Conservation (phyloP, 2,113 vertebrate genomes). For the Promerops cafer region DNA sequence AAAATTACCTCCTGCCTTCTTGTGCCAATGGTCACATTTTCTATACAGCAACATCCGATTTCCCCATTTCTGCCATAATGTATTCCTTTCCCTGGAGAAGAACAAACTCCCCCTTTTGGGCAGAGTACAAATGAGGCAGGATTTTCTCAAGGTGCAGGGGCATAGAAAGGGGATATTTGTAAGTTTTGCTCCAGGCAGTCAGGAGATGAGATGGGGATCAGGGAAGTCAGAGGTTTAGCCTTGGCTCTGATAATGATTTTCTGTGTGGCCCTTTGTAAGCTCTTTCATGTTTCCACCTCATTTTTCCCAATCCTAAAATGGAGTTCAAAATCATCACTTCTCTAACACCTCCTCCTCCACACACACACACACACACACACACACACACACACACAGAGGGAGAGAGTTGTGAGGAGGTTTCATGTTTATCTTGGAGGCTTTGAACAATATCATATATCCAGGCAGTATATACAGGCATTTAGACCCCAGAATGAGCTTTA, state of each 20-base stretch:
- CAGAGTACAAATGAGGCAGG: background rate
- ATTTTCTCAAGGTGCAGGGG: fast-evolving
- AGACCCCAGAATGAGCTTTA: background rate
- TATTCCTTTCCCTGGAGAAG: background rate
- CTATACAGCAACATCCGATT: background rate
- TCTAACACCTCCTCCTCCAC: background rate
- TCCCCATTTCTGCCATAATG: background rate
- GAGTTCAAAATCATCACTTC: slow-evolving; percentile 2
- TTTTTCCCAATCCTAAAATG: slow-evolving; percentile 38
- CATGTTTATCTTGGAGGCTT: background rate
- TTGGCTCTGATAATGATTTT: background rate
- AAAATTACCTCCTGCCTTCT: background rate
- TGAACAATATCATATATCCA: background rate
- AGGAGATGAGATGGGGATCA: background rate
- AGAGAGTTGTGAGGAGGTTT: background rate
- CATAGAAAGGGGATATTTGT: fast-evolving
- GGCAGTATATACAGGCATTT: background rate
- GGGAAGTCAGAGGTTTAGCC: background rate
- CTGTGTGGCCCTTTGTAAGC: background rate
- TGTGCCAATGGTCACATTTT: background rate
- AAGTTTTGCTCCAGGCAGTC: background rate
- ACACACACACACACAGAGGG: background rate
- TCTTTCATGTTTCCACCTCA: background rate
- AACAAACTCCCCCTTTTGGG: background rate
- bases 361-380: background rate